A percentile compares a stretch with the other conserved stretches of the same genome.
These are phyloP conservation scores for Otocyon megalotis DNA, from an alignment of 2,113 vertebrate species.

Conservation along the genomic window DNA sequence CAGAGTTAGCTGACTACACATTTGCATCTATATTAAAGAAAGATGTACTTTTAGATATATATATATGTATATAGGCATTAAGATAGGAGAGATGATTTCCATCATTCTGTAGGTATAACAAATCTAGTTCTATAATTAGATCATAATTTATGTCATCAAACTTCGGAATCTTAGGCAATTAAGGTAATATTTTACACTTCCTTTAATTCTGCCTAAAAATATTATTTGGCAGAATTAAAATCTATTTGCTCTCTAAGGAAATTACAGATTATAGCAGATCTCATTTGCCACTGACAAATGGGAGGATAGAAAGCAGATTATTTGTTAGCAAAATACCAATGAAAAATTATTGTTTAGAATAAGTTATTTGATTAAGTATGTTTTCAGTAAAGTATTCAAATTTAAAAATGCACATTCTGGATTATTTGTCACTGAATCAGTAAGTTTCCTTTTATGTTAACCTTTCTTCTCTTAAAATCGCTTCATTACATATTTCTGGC, in stretches of 20 bases:
- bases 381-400: not conserved
- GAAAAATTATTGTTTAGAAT: conserved; percentile 2
- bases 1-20: conserved; percentile 83
- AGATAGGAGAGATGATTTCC: not conserved
- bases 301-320: not conserved
- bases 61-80: not conserved
- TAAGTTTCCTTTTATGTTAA: not conserved
- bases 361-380: not conserved
- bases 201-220: conserved; percentile 35
- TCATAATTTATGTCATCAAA: conserved; percentile 67
- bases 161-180: conserved; percentile 63
- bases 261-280: not conserved
- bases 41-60: not conserved
- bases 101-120: conserved; percentile 37
- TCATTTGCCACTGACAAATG: not conserved
- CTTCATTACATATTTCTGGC: not conserved
- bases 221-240: not conserved
- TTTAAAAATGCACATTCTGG: not conserved
- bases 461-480: not conserved
- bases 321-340: not conserved
- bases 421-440: not conserved
- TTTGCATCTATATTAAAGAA: conserved; percentile 55
- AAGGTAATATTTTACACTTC: conserved; percentile 61
- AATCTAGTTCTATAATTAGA: conserved; percentile 62
- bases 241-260: conserved; percentile 7